Evolutionary conservation across 1,140 invertebrate genomes (phyloP).

Genomic region (Schlechtendalia chinensis): DNA sequence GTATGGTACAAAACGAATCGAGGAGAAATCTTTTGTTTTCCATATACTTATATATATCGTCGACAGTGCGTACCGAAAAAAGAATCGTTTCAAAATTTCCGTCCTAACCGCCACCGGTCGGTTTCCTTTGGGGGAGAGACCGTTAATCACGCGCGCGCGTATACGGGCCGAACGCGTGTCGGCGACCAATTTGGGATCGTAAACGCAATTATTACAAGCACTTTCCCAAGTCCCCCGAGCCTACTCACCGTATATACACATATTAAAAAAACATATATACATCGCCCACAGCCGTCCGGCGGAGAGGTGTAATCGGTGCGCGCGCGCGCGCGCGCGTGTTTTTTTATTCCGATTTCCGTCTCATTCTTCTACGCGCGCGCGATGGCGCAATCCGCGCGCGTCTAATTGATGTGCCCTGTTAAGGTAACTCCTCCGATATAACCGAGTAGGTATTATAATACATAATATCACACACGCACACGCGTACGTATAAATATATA

Average conservation of each 20-base stretch:
- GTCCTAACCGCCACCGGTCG: background rate
- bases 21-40: too few species aligned
- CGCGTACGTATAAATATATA: too few species aligned
- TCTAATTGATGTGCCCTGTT: constrained; percentile 31
- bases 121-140: background rate
- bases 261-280: constrained; percentile 16
- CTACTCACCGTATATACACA: background rate
- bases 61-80: background rate
- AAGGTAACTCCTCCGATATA: constrained; percentile 24
- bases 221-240: constrained; percentile 20
- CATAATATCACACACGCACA: too few species aligned
- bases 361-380: background rate
- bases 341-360: constrained; percentile 15
- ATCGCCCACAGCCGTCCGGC: background rate
- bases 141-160: constrained; percentile 1
- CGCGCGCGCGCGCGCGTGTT: background rate
- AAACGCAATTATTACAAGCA: constrained; percentile 29
- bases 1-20: too few species aligned
- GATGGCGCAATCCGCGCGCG: background rate
- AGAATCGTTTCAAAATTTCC: background rate
- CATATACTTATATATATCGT: background rate
- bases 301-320: background rate
- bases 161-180: background rate
- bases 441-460: background rate
- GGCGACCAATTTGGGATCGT: background rate